Evolutionary conservation across 1,140 invertebrate genomes (phyloP).

Genomic region (Philopotamus ludificatus): DNA sequence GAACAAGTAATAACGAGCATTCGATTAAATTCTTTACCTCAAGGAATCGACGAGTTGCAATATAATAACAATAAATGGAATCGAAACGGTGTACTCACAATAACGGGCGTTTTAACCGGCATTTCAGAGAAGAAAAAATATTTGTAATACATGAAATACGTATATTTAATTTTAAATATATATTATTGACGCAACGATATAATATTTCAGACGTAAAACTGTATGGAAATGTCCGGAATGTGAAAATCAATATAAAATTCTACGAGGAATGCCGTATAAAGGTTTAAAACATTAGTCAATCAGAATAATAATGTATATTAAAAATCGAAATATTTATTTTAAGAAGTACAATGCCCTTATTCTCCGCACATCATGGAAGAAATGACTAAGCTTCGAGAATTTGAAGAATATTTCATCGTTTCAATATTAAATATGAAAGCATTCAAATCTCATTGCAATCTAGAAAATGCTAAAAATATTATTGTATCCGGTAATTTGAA

Average conservation of each 20-base stretch:
- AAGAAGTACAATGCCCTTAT: too few species aligned
- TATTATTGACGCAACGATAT: too few species aligned
- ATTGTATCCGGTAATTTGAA: not conserved
- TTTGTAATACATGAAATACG: too few species aligned
- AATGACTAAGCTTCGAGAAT: slow-evolving; percentile 3
- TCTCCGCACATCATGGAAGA: slow-evolving; percentile 20
- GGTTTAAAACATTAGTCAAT: not conserved
- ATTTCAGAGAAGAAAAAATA: not conserved
- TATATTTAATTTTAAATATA: too few species aligned
- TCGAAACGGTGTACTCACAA: not conserved
- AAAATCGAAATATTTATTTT: too few species aligned
- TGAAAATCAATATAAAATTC: not conserved
- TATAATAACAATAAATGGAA: not conserved
- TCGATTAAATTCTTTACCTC: not conserved
- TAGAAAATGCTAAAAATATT: not conserved
- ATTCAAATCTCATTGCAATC: not conserved
- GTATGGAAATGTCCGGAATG: not conserved
- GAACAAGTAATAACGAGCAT: not conserved
- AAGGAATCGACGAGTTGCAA: not conserved
- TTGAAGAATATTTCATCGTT: slow-evolving; percentile 1
- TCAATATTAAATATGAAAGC: not conserved
- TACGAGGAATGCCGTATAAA: not conserved
- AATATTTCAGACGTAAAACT: not conserved
- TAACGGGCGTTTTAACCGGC: not conserved
- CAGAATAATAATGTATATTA: too few species aligned